Evolutionary conservation across 2,888 invertebrate genomes (phyloP), one percentile per base, ranked within the genome.

Genomic region (Drosophila prolongata): DNA sequence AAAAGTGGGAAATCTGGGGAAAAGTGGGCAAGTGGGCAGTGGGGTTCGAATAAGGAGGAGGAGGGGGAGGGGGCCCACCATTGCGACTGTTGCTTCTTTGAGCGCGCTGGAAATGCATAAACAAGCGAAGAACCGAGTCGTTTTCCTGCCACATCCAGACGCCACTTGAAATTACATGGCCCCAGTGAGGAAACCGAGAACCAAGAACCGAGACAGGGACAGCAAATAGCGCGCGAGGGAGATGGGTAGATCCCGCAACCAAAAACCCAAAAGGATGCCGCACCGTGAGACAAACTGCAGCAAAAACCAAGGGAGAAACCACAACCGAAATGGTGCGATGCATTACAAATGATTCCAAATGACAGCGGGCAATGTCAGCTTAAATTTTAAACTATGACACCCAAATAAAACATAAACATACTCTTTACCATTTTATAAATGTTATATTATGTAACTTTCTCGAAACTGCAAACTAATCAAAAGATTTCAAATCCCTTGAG

Each of bases 71-170:
- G 14, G 14, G 2, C 10, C 14, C 10, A 6, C 16, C 53, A 6
- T 30, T 57, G 77, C 75, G 77, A 86, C 80, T 80, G 80, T 86
- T 83, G 80, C 82, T 81, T 84, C 73, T 71, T 47, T 56, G 54
- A 57, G 47, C 46, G 49, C 47, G 42, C 70, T 76, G 65, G 57
- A 87, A 89, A 89, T 89, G 84, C 84, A 85, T 85, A 85, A 87
- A 77, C 87, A 85, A 80, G 73, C 71, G 68, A 55, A 37, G 55
- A 40, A 37, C 44, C 67, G 42, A 49, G 54, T 56, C 50, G 13
- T 55, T 16, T 54, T 40, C 37, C 65, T 64, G 59, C 70, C 47
- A 49, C 61, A 53, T 56, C 55, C 55, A 54, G 73, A 55, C 71
- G 70, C 55, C 78, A 73, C 75, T 75, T 75, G 73, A 77, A 86